A percentile compares a stretch with the other conserved stretches of the same genome.
Conservation (phyloP, 1,140 invertebrate species). For the Vollenhovia emeryi region DNA sequence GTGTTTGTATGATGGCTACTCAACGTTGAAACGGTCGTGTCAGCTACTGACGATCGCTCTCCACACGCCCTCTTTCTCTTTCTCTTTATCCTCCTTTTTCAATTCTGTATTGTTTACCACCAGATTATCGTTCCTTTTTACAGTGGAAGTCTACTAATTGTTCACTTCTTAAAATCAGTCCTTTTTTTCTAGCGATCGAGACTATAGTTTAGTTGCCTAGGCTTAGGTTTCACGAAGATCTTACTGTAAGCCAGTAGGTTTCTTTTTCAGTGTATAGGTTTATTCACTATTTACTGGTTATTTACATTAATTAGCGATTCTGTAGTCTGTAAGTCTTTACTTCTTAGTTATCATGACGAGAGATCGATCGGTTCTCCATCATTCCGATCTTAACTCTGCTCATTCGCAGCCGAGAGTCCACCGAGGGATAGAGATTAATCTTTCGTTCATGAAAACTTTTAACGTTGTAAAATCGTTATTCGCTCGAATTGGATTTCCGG, state of each 20-base stretch:
- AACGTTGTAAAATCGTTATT: slow-evolving; percentile 56
- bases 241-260: slow-evolving; percentile 76
- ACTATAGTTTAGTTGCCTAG: slow-evolving; percentile 74
- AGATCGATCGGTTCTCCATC: slow-evolving; percentile 71
- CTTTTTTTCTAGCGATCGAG: slow-evolving; percentile 70
- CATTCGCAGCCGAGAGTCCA: slow-evolving; percentile 61
- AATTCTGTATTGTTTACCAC: slow-evolving; percentile 63
- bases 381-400: slow-evolving; percentile 72
- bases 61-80: slow-evolving; percentile 6
- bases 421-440: slow-evolving; percentile 67
- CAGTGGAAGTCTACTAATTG: slow-evolving; percentile 67
- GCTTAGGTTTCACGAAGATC: slow-evolving; percentile 79
- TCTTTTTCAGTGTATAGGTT: slow-evolving; percentile 78
- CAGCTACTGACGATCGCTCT: slow-evolving; percentile 65
- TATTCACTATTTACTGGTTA: slow-evolving; percentile 71
- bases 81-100: slow-evolving; percentile 43
- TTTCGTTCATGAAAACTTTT: slow-evolving; percentile 62
- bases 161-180: slow-evolving; percentile 63
- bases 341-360: slow-evolving; percentile 76
- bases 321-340: slow-evolving; percentile 76
- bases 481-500: slow-evolving; percentile 56
- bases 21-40: slow-evolving; percentile 69
- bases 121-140: slow-evolving; percentile 71
- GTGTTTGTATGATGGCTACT: slow-evolving; percentile 68
- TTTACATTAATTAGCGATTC: slow-evolving; percentile 69